These are phyloP conservation scores for Erpetoichthys calabaricus DNA, from an alignment of 2,797 vertebrate genomes.

Conservation along the genomic window DNA sequence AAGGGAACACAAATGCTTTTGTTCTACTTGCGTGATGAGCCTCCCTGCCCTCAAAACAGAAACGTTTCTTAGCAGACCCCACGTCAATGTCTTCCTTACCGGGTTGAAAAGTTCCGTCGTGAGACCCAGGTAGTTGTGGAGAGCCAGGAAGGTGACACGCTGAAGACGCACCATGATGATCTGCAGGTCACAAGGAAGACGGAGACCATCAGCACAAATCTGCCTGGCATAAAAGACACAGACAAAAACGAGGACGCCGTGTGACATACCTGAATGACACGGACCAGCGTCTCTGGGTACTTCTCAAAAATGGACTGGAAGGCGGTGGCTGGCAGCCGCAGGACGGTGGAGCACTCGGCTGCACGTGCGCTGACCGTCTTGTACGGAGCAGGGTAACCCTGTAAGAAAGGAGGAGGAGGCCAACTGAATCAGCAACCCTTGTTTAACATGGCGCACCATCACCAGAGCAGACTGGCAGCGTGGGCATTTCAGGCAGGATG, in stretches of 20 bases:
- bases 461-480: too few relatives aligned
- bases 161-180: constrained; percentile 95
- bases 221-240: not conserved
- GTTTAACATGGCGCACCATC: not conserved
- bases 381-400: constrained; percentile 79
- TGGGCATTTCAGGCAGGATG: too few relatives aligned
- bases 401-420: not conserved
- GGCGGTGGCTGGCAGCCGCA: constrained; percentile 71
- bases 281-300: constrained; percentile 79
- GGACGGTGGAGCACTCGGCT: constrained; percentile 54
- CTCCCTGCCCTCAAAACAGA: too few relatives aligned
- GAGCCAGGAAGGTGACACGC: constrained; percentile 80
- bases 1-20: too few relatives aligned
- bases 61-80: not conserved
- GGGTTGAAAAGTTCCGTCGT: constrained; percentile 88
- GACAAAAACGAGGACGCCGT: not conserved
- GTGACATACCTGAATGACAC: constrained; percentile 72
- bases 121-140: constrained; percentile 88
- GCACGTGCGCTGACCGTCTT: constrained; percentile 83
- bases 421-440: not conserved
- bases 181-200: constrained; percentile 29
- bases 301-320: constrained; percentile 82
- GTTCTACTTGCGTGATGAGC: too few relatives aligned
- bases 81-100: constrained; percentile 37
- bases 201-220: not conserved